A percentile compares a stretch with the other conserved stretches of the same genome.
These are phyloP conservation scores for Nothura maculosa DNA, from an alignment of 2,797 vertebrate genomes.

Conservation along the genomic window DNA sequence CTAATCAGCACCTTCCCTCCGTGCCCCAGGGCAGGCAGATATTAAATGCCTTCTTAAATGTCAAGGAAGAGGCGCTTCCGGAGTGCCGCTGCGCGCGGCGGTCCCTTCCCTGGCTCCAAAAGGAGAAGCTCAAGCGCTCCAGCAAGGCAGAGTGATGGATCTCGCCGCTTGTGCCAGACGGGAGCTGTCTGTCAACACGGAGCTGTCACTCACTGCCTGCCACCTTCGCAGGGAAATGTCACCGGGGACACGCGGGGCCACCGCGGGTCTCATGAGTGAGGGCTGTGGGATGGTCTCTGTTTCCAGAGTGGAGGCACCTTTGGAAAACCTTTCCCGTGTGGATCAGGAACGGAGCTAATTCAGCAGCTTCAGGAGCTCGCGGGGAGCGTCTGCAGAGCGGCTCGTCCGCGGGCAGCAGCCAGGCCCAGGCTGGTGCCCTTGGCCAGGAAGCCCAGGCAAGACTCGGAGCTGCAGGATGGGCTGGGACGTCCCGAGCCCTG, in stretches of 20 bases:
- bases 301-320: constrained; percentile 30
- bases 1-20: constrained; percentile 73
- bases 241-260: constrained; percentile 27
- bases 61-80: constrained; percentile 70
- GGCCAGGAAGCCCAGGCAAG: neutral
- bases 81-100: constrained; percentile 22
- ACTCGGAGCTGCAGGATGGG: neutral
- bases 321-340: constrained; percentile 13
- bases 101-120: constrained; percentile 60
- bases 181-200: constrained; percentile 51
- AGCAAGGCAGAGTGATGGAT: constrained; percentile 65
- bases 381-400: neutral
- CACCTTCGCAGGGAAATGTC: constrained; percentile 23
- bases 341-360: constrained; percentile 36
- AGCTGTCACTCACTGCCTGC: constrained; percentile 48
- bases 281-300: constrained; percentile 35
- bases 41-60: constrained; percentile 73
- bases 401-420: neutral
- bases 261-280: constrained; percentile 34
- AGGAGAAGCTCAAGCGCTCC: constrained; percentile 68
- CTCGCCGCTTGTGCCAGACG: constrained; percentile 59
- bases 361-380: constrained; percentile 26
- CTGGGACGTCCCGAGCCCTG: constrained; percentile 13
- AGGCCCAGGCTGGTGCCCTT: neutral
- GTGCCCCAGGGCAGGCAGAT: constrained; percentile 60